These are phyloP conservation scores for Drosophila pseudotalamancana DNA, from an alignment of 2,888 invertebrate species.

Conservation along the genomic window DNA sequence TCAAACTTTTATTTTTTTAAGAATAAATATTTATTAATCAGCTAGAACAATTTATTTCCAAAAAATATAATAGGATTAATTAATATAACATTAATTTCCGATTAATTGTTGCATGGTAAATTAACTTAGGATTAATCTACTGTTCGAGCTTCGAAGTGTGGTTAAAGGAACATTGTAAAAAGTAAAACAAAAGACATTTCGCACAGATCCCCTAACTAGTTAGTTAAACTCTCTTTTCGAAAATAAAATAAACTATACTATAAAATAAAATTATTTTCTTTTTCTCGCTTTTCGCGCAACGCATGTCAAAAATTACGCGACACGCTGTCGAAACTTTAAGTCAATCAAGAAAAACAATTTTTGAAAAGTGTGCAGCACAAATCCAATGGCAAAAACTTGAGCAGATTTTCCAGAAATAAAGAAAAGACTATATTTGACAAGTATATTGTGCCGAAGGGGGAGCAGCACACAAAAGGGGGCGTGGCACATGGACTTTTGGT, in stretches of 20 bases:
- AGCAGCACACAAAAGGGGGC: background rate
- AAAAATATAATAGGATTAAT: no score
- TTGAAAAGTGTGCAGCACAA: conserved; percentile 57
- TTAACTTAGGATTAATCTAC: no score
- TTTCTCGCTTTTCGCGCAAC: background rate
- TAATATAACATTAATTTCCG: no score
- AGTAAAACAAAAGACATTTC: no score
- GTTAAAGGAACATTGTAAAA: no score
- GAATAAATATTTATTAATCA: no score
- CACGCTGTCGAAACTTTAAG: conserved; percentile 60
- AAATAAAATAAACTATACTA: conserved; percentile 2
- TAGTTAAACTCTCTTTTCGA: conserved; percentile 2
- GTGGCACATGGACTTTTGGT: background rate
- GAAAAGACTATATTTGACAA: conserved; percentile 63
- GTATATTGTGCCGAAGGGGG: conserved; percentile 40
- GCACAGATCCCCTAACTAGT: no score
- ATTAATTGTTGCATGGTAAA: no score
- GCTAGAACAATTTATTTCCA: no score
- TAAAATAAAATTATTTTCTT: background rate
- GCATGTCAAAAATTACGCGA: conserved; percentile 19
- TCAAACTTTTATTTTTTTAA: no score
- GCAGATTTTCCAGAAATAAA: conserved; percentile 51
- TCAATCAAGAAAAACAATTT: conserved; percentile 73
- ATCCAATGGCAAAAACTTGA: conserved; percentile 43
- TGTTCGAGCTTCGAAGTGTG: no score